Evolutionary conservation across 2,888 invertebrate species (phyloP).

Genomic region (Aleiodes testaceus): DNA sequence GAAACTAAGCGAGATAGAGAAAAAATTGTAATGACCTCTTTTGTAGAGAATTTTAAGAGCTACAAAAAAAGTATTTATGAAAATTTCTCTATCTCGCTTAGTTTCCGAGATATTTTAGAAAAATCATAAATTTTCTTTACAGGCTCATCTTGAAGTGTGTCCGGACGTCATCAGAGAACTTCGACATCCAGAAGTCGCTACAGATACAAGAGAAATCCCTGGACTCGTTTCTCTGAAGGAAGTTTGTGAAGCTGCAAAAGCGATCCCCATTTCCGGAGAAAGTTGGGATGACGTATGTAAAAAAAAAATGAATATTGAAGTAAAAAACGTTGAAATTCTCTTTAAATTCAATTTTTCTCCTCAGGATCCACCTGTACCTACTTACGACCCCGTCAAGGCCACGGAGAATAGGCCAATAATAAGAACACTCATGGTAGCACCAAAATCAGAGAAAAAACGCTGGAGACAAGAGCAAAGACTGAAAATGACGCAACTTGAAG

Average conservation of each 20-base stretch:
- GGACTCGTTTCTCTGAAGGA: background rate
- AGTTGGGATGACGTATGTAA: constrained; percentile 6
- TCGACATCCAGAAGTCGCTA: no score
- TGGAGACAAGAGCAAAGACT: constrained; percentile 48
- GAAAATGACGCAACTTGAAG: constrained; percentile 28
- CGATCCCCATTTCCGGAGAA: background rate
- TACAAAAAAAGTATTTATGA: no score
- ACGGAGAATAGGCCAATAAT: constrained; percentile 44
- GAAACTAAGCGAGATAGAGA: no score
- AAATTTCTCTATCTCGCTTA: no score
- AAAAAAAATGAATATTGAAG: background rate
- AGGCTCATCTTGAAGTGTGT: background rate
- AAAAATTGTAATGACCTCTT: no score
- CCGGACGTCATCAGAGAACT: background rate
- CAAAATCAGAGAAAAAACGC: constrained; percentile 53
- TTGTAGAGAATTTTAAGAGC: no score
- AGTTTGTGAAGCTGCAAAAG: background rate
- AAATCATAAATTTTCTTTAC: constrained; percentile 1
- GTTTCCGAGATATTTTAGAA: no score
- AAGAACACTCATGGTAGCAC: constrained; percentile 42
- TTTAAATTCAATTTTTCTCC: background rate
- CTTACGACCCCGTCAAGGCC: constrained; percentile 52
- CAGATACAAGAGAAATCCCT: background rate
- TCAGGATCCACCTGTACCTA: background rate
- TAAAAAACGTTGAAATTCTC: background rate